Base-by-base conservation (phyloP, 2,888 invertebrate genomes). In the Calliopum simillimum region DNA sequence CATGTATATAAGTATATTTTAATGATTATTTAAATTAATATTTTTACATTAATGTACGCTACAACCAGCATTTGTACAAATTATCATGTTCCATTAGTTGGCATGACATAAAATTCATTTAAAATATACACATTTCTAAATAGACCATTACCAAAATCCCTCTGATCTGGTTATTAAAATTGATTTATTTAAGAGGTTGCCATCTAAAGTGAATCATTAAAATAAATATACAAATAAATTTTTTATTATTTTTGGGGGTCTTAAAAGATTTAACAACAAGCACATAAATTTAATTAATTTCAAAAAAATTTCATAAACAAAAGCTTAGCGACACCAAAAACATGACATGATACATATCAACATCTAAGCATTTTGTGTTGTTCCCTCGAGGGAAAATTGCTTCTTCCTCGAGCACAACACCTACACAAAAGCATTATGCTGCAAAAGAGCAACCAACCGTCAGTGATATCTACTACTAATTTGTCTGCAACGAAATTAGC, bases 1-100 rank as follows among this genome's bases (percentile, higher is more conserved):
- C n/a, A n/a, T n/a, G n/a, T n/a, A n/a, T n/a, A 70, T 66, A 70
- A 71, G 71, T 71, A 70, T 69, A 71, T 73, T 73, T 72, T 55
- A 61, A 68, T 68, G 69, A 68, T 70, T 67, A 44, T 72, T 72
- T 72, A 72, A 72, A 67, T 69, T 69, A 71, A 66, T 65, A 70
- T 51, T 70, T n/a, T 72, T 69, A 68, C 63, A 14, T 61, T 66
- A 62, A 65, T 70, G 70, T 68, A 70, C 68, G 68, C 66, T 68
- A 33, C 33, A 33, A 33, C 1, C 33, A 8, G 33, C 33, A 33
- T 33, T 1, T 8, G 1, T 8, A 6, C 33, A 8, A 33, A 33
- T 33, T 33, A 8, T 33, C 33, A 33, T 33, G 5, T 33, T 33
- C 8, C 33, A 33, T 33, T 33, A 33, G 33, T 33, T 8, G 8